Conservation (phyloP, 2,797 vertebrate genomes). For the Danionella dracula region DNA sequence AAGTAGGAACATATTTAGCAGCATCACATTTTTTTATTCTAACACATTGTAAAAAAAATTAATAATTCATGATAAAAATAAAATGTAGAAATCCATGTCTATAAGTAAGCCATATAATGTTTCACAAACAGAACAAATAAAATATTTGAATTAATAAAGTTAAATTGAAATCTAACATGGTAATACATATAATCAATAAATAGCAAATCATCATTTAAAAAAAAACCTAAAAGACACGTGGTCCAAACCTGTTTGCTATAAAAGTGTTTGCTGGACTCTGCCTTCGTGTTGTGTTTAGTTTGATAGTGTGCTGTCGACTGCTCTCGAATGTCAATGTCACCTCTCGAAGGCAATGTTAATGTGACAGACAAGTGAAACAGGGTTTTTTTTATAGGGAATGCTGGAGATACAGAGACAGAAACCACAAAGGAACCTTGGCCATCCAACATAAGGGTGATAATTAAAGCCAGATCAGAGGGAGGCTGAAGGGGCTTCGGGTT, state of each 20-base stretch:
- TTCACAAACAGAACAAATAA: too few relatives aligned
- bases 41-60: too few relatives aligned
- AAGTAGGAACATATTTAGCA: too few relatives aligned
- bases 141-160: too few relatives aligned
- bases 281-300: constrained; percentile 6
- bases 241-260: neutral
- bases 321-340: constrained; percentile 38
- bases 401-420: constrained; percentile 8
- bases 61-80: too few relatives aligned
- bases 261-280: neutral
- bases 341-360: constrained; percentile 32
- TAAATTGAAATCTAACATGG: too few relatives aligned
- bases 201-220: too few relatives aligned
- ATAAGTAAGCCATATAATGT: too few relatives aligned
- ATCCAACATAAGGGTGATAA: constrained; percentile 31
- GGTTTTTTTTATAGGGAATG: constrained; percentile 3
- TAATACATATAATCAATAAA: too few relatives aligned
- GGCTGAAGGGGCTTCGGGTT: constrained; percentile 38
- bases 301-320: neutral
- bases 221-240: neutral
- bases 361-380: constrained; percentile 6
- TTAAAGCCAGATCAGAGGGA: constrained; percentile 11
- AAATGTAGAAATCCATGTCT: too few relatives aligned
- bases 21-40: too few relatives aligned
- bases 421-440: constrained; percentile 15